phyloP scores from a whole-genome alignment of 2,113 vertebrate genomes.

The Machaerirhynchus nigripectus region DNA sequence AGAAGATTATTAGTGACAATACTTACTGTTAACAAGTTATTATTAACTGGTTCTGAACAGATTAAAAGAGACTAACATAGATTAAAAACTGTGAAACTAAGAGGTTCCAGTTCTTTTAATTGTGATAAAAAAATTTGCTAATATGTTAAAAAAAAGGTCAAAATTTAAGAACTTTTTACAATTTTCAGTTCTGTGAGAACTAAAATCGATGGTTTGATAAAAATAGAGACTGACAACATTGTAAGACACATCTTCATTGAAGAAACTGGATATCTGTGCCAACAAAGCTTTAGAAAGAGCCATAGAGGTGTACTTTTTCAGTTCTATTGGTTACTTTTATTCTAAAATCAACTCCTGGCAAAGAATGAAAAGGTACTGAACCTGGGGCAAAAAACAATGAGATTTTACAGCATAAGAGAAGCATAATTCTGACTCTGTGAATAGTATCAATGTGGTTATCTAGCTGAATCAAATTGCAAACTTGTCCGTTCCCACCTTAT shows the following conservation, averaged over 20 bases:
- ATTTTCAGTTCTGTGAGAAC: neutral
- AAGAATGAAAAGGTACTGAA: neutral
- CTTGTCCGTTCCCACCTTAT: neutral
- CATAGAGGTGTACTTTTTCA: neutral
- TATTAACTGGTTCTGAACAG: neutral
- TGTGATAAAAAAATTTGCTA: neutral
- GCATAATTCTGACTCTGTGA: neutral
- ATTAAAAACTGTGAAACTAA: neutral
- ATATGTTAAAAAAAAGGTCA: neutral
- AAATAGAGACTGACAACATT: neutral
- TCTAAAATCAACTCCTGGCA: neutral
- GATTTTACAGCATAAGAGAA: neutral
- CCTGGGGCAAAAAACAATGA: neutral
- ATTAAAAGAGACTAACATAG: neutral
- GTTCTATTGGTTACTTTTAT: neutral
- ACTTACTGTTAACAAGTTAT: neutral
- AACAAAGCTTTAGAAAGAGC: neutral
- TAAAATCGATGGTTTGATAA: neutral
- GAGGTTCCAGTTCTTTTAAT: neutral
- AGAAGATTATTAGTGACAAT: neutral
- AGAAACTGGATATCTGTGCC: neutral
- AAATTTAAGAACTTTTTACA: neutral
- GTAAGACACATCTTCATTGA: neutral
- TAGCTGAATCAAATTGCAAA: neutral
- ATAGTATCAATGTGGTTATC: neutral